Percentiles rank a stretch among this genome's conserved stretches.
Evolutionary conservation across 2,888 invertebrate species (phyloP).

Genomic region (Rotaria macrura): DNA sequence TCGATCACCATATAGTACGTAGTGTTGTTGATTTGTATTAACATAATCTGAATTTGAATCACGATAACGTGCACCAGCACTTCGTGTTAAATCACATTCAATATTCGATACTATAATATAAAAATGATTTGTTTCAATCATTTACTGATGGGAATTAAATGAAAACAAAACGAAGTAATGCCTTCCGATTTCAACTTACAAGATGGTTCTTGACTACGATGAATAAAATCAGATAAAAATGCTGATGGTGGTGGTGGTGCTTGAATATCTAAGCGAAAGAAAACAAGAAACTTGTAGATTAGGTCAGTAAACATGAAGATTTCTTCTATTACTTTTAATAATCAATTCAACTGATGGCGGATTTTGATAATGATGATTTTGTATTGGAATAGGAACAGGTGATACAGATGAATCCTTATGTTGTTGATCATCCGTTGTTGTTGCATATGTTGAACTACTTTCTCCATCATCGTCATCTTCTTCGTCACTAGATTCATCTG

Average conservation of each 20-base stretch:
- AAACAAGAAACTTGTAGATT: not conserved
- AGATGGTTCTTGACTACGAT: not conserved
- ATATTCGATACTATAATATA: not conserved
- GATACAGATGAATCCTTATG: not conserved
- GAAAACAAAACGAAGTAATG: too few relatives aligned
- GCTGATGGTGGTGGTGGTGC: not conserved
- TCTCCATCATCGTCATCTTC: constrained; percentile 10
- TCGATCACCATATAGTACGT: not conserved
- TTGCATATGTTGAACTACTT: constrained; percentile 21
- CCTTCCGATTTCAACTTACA: too few relatives aligned
- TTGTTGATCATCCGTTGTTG: constrained; percentile 4
- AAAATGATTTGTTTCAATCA: not conserved
- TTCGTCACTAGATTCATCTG: constrained; percentile 14
- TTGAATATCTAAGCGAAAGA: not conserved
- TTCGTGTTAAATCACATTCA: not conserved
- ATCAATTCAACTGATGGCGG: not conserved
- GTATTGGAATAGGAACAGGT: not conserved
- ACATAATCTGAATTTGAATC: constrained; percentile 2
- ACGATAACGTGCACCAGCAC: constrained; percentile 10
- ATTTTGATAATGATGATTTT: not conserved
- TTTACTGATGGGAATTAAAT: not conserved
- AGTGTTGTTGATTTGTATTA: not conserved
- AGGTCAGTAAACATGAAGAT: not conserved
- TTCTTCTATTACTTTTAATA: not conserved
- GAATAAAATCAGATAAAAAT: constrained; percentile 16